Conservation (phyloP, 2,888 invertebrate species). For the Anticlea derivata region DNA sequence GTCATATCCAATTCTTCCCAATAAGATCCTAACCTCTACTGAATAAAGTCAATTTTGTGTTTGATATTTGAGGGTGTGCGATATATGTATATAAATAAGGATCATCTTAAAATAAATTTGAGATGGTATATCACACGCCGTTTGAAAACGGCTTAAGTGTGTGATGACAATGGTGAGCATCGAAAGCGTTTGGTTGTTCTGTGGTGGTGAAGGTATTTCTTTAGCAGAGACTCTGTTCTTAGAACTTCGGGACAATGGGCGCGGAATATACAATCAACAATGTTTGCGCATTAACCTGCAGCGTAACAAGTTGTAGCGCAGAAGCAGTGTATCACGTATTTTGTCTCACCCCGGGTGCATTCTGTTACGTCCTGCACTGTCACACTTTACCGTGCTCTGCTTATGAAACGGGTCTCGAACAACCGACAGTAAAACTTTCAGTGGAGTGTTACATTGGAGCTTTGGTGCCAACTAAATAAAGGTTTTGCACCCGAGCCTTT, state of each 20-base stretch:
- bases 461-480: slow-evolving; percentile 74
- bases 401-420: slow-evolving; percentile 65
- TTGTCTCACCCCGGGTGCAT: slow-evolving; percentile 56
- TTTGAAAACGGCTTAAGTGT: too few species aligned
- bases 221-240: neutral
- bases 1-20: too few species aligned
- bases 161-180: too few species aligned
- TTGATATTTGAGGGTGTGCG: too few species aligned
- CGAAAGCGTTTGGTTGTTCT: too few species aligned
- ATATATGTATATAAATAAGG: too few species aligned
- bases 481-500: slow-evolving; percentile 64
- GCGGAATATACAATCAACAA: slow-evolving; percentile 10
- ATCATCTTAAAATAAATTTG: too few species aligned
- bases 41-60: too few species aligned
- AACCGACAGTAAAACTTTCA: slow-evolving; percentile 75
- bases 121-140: too few species aligned
- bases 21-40: too few species aligned
- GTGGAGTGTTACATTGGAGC: slow-evolving; percentile 71
- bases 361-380: slow-evolving; percentile 46
- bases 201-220: neutral
- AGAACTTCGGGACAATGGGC: slow-evolving; percentile 1
- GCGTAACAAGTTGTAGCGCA: slow-evolving; percentile 46
- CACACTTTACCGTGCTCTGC: slow-evolving; percentile 58
- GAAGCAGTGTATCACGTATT: slow-evolving; percentile 46
- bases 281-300: slow-evolving; percentile 30